These are phyloP conservation scores for Notocelia uddmanniana DNA, from an alignment of 2,888 invertebrate species.

Conservation along the genomic window DNA sequence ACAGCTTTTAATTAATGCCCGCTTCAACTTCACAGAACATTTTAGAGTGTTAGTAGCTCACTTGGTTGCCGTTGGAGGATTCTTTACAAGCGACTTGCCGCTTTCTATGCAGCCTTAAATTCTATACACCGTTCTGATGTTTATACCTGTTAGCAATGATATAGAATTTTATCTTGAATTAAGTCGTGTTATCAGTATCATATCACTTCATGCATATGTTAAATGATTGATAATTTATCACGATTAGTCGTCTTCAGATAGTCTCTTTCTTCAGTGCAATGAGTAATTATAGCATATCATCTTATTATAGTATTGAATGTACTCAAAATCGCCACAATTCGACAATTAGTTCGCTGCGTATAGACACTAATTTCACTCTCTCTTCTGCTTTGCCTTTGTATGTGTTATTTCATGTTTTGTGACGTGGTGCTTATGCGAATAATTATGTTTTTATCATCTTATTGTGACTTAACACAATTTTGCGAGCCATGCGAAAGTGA, in stretches of 20 bases:
- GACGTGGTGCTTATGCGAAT: background rate
- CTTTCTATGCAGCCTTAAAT: slow-evolving; percentile 30
- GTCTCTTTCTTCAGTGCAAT: too few species aligned
- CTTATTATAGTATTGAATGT: background rate
- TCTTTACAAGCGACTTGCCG: slow-evolving; percentile 30
- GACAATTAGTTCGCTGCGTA: background rate
- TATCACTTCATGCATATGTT: background rate
- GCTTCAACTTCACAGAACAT: slow-evolving; percentile 38
- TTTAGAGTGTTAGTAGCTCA: slow-evolving; percentile 38
- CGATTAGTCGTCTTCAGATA: too few species aligned
- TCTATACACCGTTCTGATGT: slow-evolving; percentile 3
- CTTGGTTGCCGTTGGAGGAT: slow-evolving; percentile 39
- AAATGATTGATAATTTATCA: too few species aligned
- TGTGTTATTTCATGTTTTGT: background rate
- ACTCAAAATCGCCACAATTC: background rate
- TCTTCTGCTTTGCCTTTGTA: background rate
- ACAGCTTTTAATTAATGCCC: slow-evolving; percentile 40
- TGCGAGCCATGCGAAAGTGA: slow-evolving; percentile 33
- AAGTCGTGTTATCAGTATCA: background rate
- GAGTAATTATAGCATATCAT: background rate
- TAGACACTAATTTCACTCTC: background rate
- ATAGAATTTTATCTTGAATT: background rate
- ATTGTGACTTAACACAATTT: background rate
- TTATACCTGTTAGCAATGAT: background rate
- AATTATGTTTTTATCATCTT: background rate